Conservation (phyloP, 1,140 invertebrate species). For the Eueides isabella region DNA sequence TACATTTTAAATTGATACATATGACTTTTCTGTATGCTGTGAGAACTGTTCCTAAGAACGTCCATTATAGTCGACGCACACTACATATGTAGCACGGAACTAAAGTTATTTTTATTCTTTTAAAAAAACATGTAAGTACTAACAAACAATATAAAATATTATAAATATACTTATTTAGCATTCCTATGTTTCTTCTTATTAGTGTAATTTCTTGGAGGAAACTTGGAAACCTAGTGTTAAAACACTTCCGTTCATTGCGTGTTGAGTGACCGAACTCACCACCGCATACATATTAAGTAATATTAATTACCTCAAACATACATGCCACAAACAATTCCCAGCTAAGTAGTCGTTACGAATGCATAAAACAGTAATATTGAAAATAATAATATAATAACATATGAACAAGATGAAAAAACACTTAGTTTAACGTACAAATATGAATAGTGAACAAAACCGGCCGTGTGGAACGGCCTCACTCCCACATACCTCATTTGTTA, state of each 20-base stretch:
- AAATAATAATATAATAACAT: constrained; percentile 9
- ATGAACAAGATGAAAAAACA: neutral
- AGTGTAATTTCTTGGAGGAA: too few species aligned
- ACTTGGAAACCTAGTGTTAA: too few species aligned
- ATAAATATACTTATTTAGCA: too few species aligned
- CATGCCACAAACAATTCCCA: neutral
- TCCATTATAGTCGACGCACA: constrained; percentile 59
- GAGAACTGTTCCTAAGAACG: constrained; percentile 53
- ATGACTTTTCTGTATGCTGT: constrained; percentile 40
- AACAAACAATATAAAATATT: neutral
- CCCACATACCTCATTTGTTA: constrained; percentile 75
- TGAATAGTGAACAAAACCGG: constrained; percentile 40
- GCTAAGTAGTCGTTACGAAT: neutral
- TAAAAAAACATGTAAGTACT: too few species aligned
- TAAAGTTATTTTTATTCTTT: neutral
- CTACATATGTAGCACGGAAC: constrained; percentile 34
- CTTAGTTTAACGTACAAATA: constrained; percentile 50
- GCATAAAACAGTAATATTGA: neutral
- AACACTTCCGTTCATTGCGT: too few species aligned
- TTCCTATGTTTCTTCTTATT: too few species aligned
- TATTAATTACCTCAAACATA: neutral
- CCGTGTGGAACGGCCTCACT: constrained; percentile 65
- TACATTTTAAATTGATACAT: constrained; percentile 30
- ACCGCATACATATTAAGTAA: too few species aligned
- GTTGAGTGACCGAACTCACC: too few species aligned